Base-by-base conservation (phyloP, 2,797 vertebrate genomes). In the Fundulus diaphanus region DNA sequence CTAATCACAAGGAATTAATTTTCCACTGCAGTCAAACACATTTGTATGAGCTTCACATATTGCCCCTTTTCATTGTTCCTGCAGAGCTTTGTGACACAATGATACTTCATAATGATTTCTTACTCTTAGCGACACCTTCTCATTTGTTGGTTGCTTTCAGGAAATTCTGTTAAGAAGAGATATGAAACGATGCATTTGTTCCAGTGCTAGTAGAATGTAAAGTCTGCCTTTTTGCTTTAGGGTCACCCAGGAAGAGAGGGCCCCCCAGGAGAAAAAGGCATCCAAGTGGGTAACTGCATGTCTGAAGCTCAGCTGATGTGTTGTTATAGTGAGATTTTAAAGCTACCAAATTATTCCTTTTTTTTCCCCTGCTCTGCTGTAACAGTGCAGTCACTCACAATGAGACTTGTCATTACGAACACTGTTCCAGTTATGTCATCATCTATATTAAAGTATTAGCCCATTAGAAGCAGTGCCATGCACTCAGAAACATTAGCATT, bases 171-270 rank as follows among this genome's bases (percentile, higher is more conserved):
- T 40, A 46, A 73, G 56, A 31, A 44, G 48, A 67, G 66, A 82
- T 78, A 65, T 57, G 79, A 68, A 77, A 83, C 81, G 42, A 78
- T 85, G 68, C 73, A 69, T 82, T 74, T 77, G 22, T 37, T 57
- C 46, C 35, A 48, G 40, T 37, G n/a, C 68, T 73, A 44, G 80
- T 59, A 81, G 54, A 68, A 35, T 82, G 13, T 54, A 46, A 74
- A 80, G 77, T 27, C 42, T 80, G 29, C 77, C 83, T 82, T 82
- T 1, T 35, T 85, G 7, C 68, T 80, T 79, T 88, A 98, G 97
- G 97, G 97, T 87, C 97, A 98, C 85, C 97, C 97, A 18, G 97
- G 97, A 82, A 96, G 96, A 87, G 97, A 99, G 79, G 97, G 97
- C 7, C 95, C 96, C 51, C 61, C 96, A 0, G 97, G 97, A 80